phyloP scores from a whole-genome alignment of 2,113 vertebrate genomes.

The Noturus placidus region DNA sequence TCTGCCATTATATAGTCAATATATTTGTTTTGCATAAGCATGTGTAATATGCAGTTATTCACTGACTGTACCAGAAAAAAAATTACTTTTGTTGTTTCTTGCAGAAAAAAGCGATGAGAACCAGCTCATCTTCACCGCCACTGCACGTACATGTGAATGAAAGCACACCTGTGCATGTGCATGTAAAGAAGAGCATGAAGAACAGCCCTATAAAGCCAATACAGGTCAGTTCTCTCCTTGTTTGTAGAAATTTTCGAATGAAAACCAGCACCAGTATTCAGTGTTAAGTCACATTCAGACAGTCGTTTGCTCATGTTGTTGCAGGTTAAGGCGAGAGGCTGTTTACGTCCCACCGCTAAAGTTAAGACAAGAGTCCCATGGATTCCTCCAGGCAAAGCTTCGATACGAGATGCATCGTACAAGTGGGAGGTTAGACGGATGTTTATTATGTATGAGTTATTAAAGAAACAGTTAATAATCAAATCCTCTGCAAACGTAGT shows the following conservation, averaged over 20 bases:
- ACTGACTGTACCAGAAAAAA: not conserved
- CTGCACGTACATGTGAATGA: constrained; percentile 91
- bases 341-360: constrained; percentile 69
- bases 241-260: not conserved
- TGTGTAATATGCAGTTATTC: not conserved
- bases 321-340: constrained; percentile 62
- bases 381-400: constrained; percentile 84
- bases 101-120: constrained; percentile 82
- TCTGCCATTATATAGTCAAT: not conserved
- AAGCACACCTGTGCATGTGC: constrained; percentile 86
- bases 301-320: not conserved
- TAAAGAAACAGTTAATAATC: not conserved
- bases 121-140: constrained; percentile 82
- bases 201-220: constrained; percentile 65
- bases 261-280: not conserved
- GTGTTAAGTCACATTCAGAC: not conserved
- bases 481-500: not conserved
- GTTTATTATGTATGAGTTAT: not conserved
- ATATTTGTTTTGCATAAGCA: not conserved
- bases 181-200: constrained; percentile 85
- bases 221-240: constrained; percentile 63
- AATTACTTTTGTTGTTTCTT: not conserved
- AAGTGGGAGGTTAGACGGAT: constrained; percentile 83
- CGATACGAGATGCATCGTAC: constrained; percentile 71
- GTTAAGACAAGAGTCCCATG: constrained; percentile 84